phyloP scores from a whole-genome alignment of 2,797 vertebrate genomes.

The Acanthurus tractus region DNA sequence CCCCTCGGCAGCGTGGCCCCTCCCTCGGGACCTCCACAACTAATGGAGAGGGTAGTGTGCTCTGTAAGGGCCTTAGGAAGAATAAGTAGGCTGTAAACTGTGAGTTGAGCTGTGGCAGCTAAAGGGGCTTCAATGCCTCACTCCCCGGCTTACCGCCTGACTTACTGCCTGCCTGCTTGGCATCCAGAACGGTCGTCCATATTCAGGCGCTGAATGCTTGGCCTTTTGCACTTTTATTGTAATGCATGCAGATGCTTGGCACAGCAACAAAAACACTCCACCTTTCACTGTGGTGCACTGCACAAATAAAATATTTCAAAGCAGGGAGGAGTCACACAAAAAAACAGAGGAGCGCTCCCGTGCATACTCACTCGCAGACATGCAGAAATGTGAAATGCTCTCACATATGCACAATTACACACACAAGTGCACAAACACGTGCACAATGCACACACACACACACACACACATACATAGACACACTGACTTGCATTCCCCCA shows the following conservation, averaged over 20 bases:
- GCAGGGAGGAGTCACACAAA: constrained; percentile 63
- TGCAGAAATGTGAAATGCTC: constrained; percentile 64
- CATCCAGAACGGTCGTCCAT: constrained; percentile 71
- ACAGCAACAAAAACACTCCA: constrained; percentile 72
- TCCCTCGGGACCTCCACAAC: constrained; percentile 77
- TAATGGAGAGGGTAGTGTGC: constrained; percentile 81
- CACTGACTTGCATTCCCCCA: constrained; percentile 67
- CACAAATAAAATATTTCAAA: constrained; percentile 78
- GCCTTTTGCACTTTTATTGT: constrained; percentile 80
- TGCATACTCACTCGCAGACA: constrained; percentile 57
- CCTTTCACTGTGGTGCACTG: constrained; percentile 68
- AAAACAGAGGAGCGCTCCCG: constrained; percentile 71
- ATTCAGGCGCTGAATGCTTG: constrained; percentile 73
- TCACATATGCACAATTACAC: constrained; percentile 67
- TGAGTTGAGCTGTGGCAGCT: constrained; percentile 79
- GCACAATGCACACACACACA: constrained; percentile 5
- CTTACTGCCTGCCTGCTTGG: constrained; percentile 77
- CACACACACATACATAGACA: constrained; percentile 23
- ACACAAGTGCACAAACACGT: constrained; percentile 22
- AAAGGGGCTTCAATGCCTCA: constrained; percentile 78
- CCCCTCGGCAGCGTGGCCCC: constrained; percentile 74
- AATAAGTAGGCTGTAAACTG: constrained; percentile 83
- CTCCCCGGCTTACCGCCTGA: constrained; percentile 75
- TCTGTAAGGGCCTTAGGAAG: constrained; percentile 75
- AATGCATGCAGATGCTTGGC: constrained; percentile 77